Percentiles rank a stretch among this genome's conserved stretches.
These are phyloP conservation scores for Lampropteryx suffumata DNA, from an alignment of 2,888 invertebrate species.

Conservation along the genomic window DNA sequence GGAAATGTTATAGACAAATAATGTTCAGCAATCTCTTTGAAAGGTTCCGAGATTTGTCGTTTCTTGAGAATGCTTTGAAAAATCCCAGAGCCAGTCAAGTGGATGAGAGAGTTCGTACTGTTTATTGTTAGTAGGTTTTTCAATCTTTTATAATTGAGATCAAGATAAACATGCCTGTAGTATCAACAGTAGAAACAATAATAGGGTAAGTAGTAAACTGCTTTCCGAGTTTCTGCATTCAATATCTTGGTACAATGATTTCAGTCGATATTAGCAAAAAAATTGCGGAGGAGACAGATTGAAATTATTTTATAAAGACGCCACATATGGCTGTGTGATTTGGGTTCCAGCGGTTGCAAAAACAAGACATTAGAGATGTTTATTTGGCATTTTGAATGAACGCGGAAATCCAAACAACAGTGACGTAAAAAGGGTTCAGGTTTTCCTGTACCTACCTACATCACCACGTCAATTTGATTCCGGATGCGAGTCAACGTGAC, in stretches of 20 bases:
- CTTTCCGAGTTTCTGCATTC: neutral
- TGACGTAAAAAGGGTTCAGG: slow-evolving; percentile 53
- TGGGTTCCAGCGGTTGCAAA: slow-evolving; percentile 24
- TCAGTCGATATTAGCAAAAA: neutral
- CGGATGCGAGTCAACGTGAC: slow-evolving; percentile 41
- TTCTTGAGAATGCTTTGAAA: slow-evolving; percentile 53
- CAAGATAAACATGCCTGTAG: slow-evolving; percentile 29
- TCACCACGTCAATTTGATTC: slow-evolving; percentile 54
- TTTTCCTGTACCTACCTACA: slow-evolving; percentile 47
- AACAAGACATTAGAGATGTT: slow-evolving; percentile 27
- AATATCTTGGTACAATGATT: slow-evolving; percentile 2
- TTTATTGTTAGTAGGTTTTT: slow-evolving; percentile 46
- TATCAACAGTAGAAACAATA: slow-evolving; percentile 11
- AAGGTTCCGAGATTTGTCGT: slow-evolving; percentile 46
- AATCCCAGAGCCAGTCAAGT: slow-evolving; percentile 48
- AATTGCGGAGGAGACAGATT: neutral
- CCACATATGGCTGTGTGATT: slow-evolving; percentile 22
- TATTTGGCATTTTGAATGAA: slow-evolving; percentile 27
- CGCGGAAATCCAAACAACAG: slow-evolving; percentile 34
- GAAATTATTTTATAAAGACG: neutral
- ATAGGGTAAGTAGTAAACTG: neutral
- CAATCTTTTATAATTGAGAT: slow-evolving; percentile 43
- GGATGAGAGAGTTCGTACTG: slow-evolving; percentile 44
- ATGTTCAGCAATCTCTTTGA: slow-evolving; percentile 42
- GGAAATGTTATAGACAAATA: slow-evolving; percentile 42